These are phyloP conservation scores for Prunella himalayana DNA, from an alignment of 2,113 vertebrate species.

Conservation along the genomic window DNA sequence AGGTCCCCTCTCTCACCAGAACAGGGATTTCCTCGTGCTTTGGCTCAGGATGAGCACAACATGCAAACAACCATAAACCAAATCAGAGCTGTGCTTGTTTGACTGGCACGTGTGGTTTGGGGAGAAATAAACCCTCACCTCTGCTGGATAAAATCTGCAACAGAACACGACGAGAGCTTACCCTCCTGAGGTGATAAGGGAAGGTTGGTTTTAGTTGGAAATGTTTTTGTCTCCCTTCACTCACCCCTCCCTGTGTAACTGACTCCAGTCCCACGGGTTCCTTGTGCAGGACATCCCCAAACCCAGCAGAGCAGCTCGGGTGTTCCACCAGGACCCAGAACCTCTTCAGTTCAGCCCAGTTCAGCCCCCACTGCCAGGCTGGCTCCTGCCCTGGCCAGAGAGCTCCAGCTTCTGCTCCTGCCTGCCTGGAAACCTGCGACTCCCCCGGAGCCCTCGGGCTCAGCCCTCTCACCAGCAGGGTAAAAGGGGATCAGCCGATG, in stretches of 20 bases:
- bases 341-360: neutral
- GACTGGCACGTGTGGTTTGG: neutral
- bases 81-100: neutral
- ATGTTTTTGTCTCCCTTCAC: neutral
- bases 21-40: neutral
- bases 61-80: neutral
- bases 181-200: too few species aligned
- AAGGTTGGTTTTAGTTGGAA: neutral
- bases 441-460: neutral
- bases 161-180: neutral
- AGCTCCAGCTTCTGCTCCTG: neutral
- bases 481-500: neutral
- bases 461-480: rapidly evolving
- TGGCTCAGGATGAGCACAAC: neutral
- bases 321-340: neutral
- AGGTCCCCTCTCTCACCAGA: too few species aligned
- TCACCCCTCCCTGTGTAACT: neutral
- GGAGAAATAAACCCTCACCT: neutral
- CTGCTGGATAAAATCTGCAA: neutral
- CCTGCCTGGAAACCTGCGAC: neutral
- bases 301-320: neutral
- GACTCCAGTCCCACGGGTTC: neutral
- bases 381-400: neutral
- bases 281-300: neutral
- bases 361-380: neutral